These are phyloP conservation scores for Phalloptychus januarius DNA, from an alignment of 2,797 vertebrate species.

Conservation along the genomic window DNA sequence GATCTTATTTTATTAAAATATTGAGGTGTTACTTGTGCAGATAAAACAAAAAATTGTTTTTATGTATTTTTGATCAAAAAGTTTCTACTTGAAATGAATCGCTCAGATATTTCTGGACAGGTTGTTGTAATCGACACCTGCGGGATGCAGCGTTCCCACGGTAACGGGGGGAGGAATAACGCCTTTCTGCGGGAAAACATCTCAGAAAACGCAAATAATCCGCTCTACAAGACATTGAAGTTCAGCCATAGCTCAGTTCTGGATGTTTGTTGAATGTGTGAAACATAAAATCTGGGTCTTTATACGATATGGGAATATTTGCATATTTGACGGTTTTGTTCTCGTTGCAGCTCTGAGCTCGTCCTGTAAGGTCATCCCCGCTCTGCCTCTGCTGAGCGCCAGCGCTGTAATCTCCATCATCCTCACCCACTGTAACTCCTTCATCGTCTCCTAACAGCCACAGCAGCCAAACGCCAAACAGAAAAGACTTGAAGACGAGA, in stretches of 20 bases:
- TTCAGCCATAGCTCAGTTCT: neutral
- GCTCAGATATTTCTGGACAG: no score
- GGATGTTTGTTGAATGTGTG: neutral
- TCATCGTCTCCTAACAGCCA: slow-evolving; percentile 70
- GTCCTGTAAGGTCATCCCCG: slow-evolving; percentile 56
- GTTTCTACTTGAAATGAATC: no score
- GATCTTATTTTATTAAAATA: no score
- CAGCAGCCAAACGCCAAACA: slow-evolving; percentile 16
- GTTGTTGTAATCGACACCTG: no score
- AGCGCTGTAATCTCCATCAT: slow-evolving; percentile 55
- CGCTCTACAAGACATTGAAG: neutral
- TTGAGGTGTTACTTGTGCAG: no score
- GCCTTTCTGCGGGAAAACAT: no score
- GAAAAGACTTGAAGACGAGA: slow-evolving; percentile 64
- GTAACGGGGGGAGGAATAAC: no score
- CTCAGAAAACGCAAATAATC: no score
- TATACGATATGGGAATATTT: neutral
- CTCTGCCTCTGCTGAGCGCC: slow-evolving; percentile 62
- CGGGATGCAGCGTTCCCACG: no score
- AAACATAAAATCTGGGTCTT: neutral
- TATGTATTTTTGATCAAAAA: no score
- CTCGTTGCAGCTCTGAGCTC: slow-evolving; percentile 73
- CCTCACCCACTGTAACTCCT: slow-evolving; percentile 53
- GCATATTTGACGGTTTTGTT: neutral
- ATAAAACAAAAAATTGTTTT: no score